Evolutionary conservation across 2,113 vertebrate genomes (phyloP), one percentile per base, ranked within the genome.

Genomic region (Otis tarda): DNA sequence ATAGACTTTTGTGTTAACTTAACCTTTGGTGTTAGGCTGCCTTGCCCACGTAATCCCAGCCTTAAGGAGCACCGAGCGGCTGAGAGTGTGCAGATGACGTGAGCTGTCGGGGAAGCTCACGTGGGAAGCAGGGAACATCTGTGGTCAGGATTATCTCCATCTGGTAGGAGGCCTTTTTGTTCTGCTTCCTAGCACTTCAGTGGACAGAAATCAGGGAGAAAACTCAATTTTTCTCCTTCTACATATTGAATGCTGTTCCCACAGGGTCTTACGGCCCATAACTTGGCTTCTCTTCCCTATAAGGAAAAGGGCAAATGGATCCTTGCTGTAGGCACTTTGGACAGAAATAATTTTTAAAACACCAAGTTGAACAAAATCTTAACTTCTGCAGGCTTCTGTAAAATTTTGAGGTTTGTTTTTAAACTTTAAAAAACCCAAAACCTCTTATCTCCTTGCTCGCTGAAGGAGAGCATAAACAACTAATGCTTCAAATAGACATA

Each of bases 71-170:
- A 50, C 10, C 0, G 0, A 23, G 60, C 20, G 13, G 85, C 85
- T 33, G 67, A 35, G 57, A 74, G 21, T 0, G 0, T 31, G 55
- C 28, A 59, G 73, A 35, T 21, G 4, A 63, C 50, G 17, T 0
- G 1, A 89, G 65, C 52, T 1, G 0, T 20, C 2, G 0, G 37
- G 33, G 52, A 69, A 84, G 22, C 12, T n/a, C 4, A 1, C 0
- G 0, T 53, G 39, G 65, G 39, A 83, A 65, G 45, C 2, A 1
- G 12, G 21, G 49, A 57, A 67, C 3, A 9, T 59, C 59, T 70
- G 59, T 27, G 31, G 19, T 28, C 59, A n/a, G 22, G 39, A 60
- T 60, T 83, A 50, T 53, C 31, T 83, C 78, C 49, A 65, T 50
- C 71, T 79, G n/a, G 37, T 33, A 87, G 10, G 15, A 77, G 14